phyloP scores from a whole-genome alignment of 2,797 vertebrate species.

The Hydrophis major region DNA sequence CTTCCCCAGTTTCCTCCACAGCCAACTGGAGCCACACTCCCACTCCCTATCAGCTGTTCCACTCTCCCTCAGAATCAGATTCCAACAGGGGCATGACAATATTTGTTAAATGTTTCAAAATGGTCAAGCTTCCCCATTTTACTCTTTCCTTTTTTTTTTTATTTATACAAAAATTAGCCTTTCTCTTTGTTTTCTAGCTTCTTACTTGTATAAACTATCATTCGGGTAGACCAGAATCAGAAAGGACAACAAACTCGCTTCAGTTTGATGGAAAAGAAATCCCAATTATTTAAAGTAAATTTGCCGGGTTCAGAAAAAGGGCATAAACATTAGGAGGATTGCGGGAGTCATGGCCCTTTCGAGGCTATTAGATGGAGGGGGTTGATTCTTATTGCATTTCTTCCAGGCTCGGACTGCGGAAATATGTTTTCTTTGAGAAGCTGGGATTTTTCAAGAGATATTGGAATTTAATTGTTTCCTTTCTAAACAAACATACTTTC shows the following conservation, averaged over 20 bases:
- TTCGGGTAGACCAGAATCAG: not conserved
- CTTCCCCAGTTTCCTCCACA: no score
- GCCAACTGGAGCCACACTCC: no score
- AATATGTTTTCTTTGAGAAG: constrained; percentile 73
- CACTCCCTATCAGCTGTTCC: no score
- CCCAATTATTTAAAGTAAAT: not conserved
- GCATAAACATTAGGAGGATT: constrained; percentile 25
- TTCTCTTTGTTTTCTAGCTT: not conserved
- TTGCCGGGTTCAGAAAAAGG: constrained; percentile 29
- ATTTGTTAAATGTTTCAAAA: not conserved
- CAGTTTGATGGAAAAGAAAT: not conserved
- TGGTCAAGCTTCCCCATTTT: not conserved
- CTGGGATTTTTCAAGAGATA: constrained; percentile 67
- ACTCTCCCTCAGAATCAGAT: no score
- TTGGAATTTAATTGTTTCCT: constrained; percentile 81
- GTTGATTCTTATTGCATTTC: constrained; percentile 57
- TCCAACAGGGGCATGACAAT: no score
- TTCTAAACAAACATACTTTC: constrained; percentile 80
- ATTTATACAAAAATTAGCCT: not conserved
- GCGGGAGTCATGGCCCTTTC: constrained; percentile 35
- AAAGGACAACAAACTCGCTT: not conserved
- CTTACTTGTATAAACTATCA: not conserved
- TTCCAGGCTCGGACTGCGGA: constrained; percentile 54
- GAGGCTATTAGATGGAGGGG: constrained; percentile 43
- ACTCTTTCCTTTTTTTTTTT: not conserved